Conservation (phyloP, 2,888 invertebrate genomes). For the Tolmerus cingulatus region DNA sequence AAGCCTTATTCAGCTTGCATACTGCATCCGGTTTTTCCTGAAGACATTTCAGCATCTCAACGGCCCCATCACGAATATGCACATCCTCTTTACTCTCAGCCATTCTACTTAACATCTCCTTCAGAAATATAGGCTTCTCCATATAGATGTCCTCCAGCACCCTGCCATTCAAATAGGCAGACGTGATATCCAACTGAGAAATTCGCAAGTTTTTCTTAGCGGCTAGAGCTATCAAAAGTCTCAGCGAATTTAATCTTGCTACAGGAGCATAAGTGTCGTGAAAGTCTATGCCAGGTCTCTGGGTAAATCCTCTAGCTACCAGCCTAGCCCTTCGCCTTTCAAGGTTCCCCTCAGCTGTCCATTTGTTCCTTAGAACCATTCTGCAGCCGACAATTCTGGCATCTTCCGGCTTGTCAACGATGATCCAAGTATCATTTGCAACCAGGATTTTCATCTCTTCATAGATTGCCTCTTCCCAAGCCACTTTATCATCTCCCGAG, state of each 20-base stretch:
- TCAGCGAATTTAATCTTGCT: background rate
- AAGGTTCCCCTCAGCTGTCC: background rate
- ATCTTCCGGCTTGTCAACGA: background rate
- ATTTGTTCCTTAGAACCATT: background rate
- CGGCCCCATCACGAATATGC: background rate
- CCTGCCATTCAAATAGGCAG: background rate
- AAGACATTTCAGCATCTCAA: background rate
- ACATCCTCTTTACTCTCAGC: background rate
- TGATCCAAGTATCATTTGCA: background rate
- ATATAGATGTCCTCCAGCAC: background rate
- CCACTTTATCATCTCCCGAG: background rate
- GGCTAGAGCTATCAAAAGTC: constrained; percentile 5
- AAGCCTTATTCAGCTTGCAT: background rate
- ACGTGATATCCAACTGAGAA: background rate
- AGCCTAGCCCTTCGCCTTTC: constrained; percentile 5
- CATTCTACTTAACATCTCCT: background rate
- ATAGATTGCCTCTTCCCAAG: background rate
- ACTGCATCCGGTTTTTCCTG: background rate
- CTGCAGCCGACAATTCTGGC: background rate
- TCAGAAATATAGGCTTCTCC: background rate
- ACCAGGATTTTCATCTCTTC: background rate
- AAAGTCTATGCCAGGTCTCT: background rate
- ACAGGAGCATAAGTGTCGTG: constrained; percentile 16
- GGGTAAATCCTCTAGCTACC: constrained; percentile 3
- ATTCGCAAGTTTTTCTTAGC: background rate